A percentile compares a stretch with the other conserved stretches of the same genome.
Conservation (phyloP, 2,113 vertebrate species). For the Chunga burmeisteri region DNA sequence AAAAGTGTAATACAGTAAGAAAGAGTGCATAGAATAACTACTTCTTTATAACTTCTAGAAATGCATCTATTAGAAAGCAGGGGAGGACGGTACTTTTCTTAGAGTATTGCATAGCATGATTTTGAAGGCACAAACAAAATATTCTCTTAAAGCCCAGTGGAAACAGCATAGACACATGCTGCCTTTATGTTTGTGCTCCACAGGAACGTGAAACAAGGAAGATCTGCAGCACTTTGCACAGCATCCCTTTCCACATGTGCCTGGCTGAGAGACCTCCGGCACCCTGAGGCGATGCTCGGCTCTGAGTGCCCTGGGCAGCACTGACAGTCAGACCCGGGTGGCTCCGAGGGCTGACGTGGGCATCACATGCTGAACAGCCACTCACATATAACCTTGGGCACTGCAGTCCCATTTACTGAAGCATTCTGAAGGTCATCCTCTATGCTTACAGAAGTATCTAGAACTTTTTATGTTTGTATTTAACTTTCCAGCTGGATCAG, state of each 20-base stretch:
- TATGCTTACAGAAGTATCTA: not conserved
- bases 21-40: not conserved
- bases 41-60: not conserved
- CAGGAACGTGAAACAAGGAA: not conserved
- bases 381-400: not conserved
- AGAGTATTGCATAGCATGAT: not conserved
- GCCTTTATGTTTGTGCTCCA: not conserved
- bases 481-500: not conserved
- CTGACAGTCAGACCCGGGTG: fast-evolving
- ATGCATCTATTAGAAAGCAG: not conserved
- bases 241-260: not conserved
- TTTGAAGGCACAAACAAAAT: not conserved
- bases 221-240: not conserved
- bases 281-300: fast-evolving
- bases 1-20: not conserved
- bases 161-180: not conserved
- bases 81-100: not conserved
- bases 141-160: not conserved
- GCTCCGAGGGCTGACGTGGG: not conserved
- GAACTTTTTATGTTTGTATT: not conserved
- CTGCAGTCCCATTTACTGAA: not conserved
- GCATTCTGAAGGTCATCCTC: not conserved
- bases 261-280: fast-evolving
- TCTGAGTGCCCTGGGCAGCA: fast-evolving
- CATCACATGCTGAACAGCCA: not conserved